Evolutionary conservation across 2,797 vertebrate species (phyloP).

Genomic region (Saxicola maurus): DNA sequence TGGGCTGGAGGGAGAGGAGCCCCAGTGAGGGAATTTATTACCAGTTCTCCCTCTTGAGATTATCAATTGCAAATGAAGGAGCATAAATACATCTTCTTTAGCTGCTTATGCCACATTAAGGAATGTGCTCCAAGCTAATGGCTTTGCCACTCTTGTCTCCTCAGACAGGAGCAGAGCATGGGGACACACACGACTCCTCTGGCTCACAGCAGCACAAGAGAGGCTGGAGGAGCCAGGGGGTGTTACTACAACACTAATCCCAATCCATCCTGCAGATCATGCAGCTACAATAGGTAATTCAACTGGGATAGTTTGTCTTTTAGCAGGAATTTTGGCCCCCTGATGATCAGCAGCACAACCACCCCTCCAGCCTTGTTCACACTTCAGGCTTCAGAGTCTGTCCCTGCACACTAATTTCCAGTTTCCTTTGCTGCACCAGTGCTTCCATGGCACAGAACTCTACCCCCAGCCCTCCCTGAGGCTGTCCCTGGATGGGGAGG

Average conservation of each 20-base stretch:
- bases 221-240: neutral
- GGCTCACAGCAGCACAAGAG: neutral
- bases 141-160: neutral
- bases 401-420: accelerated
- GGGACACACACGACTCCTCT: neutral
- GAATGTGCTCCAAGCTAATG: neutral
- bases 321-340: neutral
- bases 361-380: neutral
- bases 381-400: accelerated
- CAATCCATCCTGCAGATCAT: neutral
- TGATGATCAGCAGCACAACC: neutral
- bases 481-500: neutral
- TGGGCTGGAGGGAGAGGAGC: constrained; percentile 62
- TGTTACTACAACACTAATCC: neutral
- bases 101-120: constrained; percentile 43
- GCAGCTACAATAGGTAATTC: neutral
- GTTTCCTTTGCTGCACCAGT: neutral
- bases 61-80: constrained; percentile 46
- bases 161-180: neutral
- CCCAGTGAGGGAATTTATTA: constrained; percentile 63
- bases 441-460: neutral
- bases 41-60: constrained; percentile 46
- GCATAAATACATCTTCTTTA: constrained; percentile 51
- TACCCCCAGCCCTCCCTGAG: neutral
- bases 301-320: neutral